Percentiles rank a stretch among this genome's conserved stretches.
Conservation (phyloP, 2,797 vertebrate species). For the Nothura maculosa region DNA sequence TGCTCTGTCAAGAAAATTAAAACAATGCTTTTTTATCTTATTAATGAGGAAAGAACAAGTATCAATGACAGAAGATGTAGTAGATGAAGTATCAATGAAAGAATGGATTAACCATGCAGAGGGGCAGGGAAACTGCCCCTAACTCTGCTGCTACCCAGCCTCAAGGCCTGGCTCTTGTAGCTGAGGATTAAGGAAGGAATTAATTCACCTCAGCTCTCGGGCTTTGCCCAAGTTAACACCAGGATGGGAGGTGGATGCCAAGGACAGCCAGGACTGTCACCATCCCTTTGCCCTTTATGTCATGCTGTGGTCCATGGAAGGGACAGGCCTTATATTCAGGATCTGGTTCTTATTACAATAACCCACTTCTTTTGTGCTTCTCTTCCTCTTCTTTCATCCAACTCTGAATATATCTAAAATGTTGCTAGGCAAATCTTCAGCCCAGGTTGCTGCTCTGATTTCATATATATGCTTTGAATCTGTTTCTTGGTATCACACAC, state of each 20-base stretch:
- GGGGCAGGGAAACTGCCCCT: neutral
- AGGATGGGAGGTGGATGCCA: rapidly evolving
- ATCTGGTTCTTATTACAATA: neutral
- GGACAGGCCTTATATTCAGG: neutral
- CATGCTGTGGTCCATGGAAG: rapidly evolving
- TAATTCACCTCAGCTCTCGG: neutral
- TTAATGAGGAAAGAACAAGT: neutral
- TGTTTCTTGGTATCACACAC: neutral
- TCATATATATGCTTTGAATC: neutral
- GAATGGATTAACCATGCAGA: neutral
- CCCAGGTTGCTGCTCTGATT: neutral
- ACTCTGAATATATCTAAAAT: neutral
- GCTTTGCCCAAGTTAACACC: neutral
- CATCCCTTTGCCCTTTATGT: neutral
- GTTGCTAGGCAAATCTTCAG: neutral
- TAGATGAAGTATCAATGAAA: neutral
- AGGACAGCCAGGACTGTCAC: neutral
- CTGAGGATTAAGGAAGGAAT: neutral
- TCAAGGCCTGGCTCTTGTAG: neutral
- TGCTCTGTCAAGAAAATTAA: neutral
- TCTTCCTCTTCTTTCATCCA: neutral
- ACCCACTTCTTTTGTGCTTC: neutral
- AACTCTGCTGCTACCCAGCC: rapidly evolving
- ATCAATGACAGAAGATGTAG: neutral
- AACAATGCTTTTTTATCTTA: neutral